Conservation (phyloP, 2,888 invertebrate genomes). For the Bugula neritina region DNA sequence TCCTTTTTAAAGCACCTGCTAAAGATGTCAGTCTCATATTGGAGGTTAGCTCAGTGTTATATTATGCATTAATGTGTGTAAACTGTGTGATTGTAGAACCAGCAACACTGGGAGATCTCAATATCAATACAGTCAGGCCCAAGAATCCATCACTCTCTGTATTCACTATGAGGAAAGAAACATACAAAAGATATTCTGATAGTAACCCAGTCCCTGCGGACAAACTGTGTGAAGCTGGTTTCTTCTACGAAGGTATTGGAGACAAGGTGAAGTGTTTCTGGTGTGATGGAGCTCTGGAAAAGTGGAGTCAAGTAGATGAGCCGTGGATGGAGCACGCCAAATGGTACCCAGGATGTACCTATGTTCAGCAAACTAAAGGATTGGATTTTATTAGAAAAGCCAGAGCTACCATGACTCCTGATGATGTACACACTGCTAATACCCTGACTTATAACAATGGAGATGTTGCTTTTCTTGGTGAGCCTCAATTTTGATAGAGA, state of each 20-base stretch:
- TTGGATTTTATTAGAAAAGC: conserved; percentile 17
- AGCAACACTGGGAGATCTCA: conserved; percentile 14
- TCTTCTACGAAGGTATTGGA: conserved; percentile 13
- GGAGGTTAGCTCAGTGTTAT: no score
- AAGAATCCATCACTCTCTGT: neutral
- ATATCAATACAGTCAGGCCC: conserved; percentile 18
- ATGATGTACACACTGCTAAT: neutral
- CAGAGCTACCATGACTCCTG: neutral
- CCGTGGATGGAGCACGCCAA: conserved; percentile 20
- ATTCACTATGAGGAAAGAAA: neutral
- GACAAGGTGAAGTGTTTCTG: conserved; percentile 22
- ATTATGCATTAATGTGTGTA: no score
- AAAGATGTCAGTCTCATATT: no score
- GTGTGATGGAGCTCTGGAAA: conserved; percentile 23
- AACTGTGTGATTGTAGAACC: conserved; percentile 10
- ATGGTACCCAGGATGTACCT: conserved; percentile 15
- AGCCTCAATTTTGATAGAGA: neutral
- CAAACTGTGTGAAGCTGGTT: conserved; percentile 14
- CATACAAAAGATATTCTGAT: conserved; percentile 2
- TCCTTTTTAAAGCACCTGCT: no score
- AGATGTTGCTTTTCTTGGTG: conserved; percentile 11
- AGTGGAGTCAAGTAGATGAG: conserved; percentile 6
- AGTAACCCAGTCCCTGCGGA: conserved; percentile 6
- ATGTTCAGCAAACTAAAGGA: conserved; percentile 9
- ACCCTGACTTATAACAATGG: neutral